phyloP scores from a whole-genome alignment of 2,797 vertebrate genomes.

The Sarcoramphus papa region DNA sequence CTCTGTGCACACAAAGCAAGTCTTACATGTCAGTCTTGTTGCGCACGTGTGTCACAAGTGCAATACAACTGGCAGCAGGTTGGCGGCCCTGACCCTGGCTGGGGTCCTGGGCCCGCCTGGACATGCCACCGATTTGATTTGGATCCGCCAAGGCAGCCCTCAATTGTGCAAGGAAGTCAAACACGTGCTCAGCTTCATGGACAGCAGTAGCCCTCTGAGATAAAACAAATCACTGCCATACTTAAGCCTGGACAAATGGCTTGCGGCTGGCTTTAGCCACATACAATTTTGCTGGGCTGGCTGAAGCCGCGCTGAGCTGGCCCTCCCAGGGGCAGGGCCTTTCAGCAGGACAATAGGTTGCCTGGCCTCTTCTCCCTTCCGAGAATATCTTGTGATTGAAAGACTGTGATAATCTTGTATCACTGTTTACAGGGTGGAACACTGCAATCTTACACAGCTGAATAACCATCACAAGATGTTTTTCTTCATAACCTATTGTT shows the following conservation, averaged over 20 bases:
- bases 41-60: fast-evolving
- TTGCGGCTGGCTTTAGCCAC: neutral
- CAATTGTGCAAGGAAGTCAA: neutral
- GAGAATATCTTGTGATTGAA: neutral
- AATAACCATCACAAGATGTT: conserved; percentile 32
- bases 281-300: neutral
- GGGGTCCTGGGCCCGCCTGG: neutral
- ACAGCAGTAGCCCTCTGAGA: neutral
- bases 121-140: neutral
- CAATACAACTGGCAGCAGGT: fast-evolving
- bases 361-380: neutral
- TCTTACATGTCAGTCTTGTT: fast-evolving
- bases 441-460: neutral
- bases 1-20: neutral
- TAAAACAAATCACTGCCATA: neutral
- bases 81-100: neutral
- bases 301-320: neutral
- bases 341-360: neutral
- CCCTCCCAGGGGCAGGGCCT: neutral
- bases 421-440: neutral
- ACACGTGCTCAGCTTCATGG: fast-evolving
- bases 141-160: fast-evolving
- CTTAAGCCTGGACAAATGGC: neutral
- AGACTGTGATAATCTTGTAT: neutral
- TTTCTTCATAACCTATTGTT: conserved; percentile 33